Evolutionary conservation across 2,113 vertebrate species (phyloP), one percentile per base, ranked within the genome.

Genomic region (Indri indri): DNA sequence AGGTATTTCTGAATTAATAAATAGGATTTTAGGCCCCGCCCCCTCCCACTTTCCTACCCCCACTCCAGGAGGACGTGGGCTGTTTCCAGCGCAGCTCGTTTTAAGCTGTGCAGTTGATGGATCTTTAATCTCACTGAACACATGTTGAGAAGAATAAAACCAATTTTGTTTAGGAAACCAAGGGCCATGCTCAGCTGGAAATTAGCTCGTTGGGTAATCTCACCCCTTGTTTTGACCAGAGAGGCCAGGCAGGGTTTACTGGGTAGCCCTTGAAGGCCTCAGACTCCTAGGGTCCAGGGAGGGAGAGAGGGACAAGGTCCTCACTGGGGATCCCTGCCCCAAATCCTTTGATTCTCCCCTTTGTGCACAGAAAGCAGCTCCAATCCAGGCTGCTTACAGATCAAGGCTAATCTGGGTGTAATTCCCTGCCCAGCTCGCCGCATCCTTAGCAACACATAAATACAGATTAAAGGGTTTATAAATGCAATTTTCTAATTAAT

Each of bases 81-180:
- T 57, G 98, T 98, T 98, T 98, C 93, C 97, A 98, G 97, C 96
- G 97, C 97, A 97, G 92, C 92, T 98, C 97, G 83, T 98, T 98
- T 98, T 99, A 99, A 99, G 98, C 98, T 91, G 79, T 47, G 97
- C 87, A 96, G 99, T 99, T 99, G 99, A 99, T 95, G 98, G 99
- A 98, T 97, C 98, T 98, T 99, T 99, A 99, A 99, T 99, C 99
- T 99, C 98, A 86, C 96, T 42, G 98, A 99, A 99, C 99, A 99
- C 99, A 99, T 99, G 99, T 99, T 99, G 99, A 98, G 98, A 98
- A 99, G 99, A 99, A 99, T 99, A 99, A 99, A 99, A 99, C 98
- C 99, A 98, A 99, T 99, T 99, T 99, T 99, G 98, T 99, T 98
- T 99, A 98, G 99, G 99, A 99, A 99, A 99, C 97, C 95, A 95